phyloP scores from a whole-genome alignment of 2,797 vertebrate species.

The Tragopan temminckii region DNA sequence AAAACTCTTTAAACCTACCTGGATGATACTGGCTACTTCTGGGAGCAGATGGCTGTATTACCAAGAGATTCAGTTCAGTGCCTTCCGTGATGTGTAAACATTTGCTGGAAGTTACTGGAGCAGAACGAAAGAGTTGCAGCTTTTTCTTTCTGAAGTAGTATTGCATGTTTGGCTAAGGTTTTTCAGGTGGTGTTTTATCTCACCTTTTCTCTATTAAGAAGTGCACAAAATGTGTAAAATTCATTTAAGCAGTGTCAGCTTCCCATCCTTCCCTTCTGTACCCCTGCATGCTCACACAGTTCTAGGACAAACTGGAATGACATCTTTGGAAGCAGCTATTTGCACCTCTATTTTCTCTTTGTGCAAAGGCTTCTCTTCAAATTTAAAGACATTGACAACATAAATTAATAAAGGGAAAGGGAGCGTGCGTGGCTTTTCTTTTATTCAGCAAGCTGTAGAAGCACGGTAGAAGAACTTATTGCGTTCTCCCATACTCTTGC shows the following conservation, averaged over 20 bases:
- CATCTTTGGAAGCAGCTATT: not conserved
- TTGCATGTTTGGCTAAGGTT: not conserved
- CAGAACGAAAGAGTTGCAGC: slow-evolving; percentile 17
- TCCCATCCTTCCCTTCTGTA: not conserved
- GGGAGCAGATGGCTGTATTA: not conserved
- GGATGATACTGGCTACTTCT: not conserved
- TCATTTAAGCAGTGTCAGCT: not conserved
- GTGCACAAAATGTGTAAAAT: not conserved
- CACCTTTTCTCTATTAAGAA: not conserved
- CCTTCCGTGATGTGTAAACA: slow-evolving; percentile 21
- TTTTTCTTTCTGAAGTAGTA: slow-evolving; percentile 9
- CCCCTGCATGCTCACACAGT: not conserved
- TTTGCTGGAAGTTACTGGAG: slow-evolving; percentile 45
- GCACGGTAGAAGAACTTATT: not conserved
- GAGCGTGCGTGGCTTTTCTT: not conserved
- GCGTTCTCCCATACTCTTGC: no score
- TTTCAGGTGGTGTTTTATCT: not conserved
- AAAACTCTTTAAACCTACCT: not conserved
- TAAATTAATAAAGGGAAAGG: not conserved
- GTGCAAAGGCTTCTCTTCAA: not conserved
- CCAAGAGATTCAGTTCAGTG: not conserved
- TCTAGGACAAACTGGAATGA: fast-evolving
- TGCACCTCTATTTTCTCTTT: not conserved
- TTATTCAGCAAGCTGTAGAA: not conserved
- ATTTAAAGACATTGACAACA: not conserved